A percentile compares a stretch with the other conserved stretches of the same genome.
These are phyloP conservation scores for Etheostoma perlongum DNA, from an alignment of 2,797 vertebrate genomes.

Conservation along the genomic window DNA sequence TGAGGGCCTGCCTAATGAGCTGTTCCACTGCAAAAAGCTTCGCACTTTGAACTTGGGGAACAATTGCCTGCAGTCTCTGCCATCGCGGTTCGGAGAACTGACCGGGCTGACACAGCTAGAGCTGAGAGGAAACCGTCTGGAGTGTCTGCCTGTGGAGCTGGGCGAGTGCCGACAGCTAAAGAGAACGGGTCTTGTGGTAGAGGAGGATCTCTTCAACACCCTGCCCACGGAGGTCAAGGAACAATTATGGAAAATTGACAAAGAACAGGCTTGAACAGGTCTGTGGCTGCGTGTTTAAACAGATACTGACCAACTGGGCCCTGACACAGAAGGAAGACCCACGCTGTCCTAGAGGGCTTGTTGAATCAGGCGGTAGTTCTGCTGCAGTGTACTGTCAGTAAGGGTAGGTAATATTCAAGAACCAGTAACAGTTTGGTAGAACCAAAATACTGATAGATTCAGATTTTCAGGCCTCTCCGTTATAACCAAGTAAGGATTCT, in stretches of 20 bases:
- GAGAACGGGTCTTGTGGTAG: conserved; percentile 93
- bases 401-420: conserved; percentile 47
- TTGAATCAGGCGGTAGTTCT: conserved; percentile 11
- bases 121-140: conserved; percentile 95
- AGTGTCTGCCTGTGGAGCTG: conserved; percentile 97
- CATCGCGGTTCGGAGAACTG: conserved; percentile 96
- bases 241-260: conserved; percentile 94
- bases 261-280: conserved; percentile 90
- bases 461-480: conserved; percentile 38
- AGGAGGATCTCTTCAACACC: conserved; percentile 97
- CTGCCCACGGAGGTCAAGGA: conserved; percentile 96
- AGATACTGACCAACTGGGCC: not conserved
- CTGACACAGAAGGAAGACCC: conserved; percentile 15
- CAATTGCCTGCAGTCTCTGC: conserved; percentile 94
- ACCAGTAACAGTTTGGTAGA: conserved; percentile 25
- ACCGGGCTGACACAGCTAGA: conserved; percentile 94
- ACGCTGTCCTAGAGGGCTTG: conserved; percentile 1
- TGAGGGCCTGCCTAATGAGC: conserved; percentile 93
- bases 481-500: conserved; percentile 27
- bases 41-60: conserved; percentile 95
- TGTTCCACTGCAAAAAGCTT: conserved; percentile 98
- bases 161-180: conserved; percentile 95
- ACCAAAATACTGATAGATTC: conserved; percentile 25
- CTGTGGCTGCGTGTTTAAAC: conserved; percentile 12
- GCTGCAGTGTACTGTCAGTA: conserved; percentile 44